A percentile compares a stretch with the other conserved stretches of the same genome.
Evolutionary conservation across 2,888 invertebrate genomes (phyloP).

Genomic region (Disparrhopalites patrizii): DNA sequence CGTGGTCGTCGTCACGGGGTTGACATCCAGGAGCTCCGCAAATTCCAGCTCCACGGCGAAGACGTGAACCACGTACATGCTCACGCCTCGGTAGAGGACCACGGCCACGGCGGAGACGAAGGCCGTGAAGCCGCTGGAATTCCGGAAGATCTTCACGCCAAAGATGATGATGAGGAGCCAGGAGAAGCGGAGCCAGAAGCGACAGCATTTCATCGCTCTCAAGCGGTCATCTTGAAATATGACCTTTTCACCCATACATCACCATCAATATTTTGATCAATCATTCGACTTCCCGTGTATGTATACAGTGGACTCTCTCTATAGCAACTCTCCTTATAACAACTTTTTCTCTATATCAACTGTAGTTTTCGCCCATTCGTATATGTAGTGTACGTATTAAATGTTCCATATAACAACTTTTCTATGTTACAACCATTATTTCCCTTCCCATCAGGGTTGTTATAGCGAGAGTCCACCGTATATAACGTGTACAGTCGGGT

Average conservation of each 20-base stretch:
- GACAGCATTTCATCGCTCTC: constrained; percentile 14
- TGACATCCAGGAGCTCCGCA: constrained; percentile 17
- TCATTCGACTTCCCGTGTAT: no score
- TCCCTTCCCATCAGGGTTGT: no score
- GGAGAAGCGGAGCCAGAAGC: constrained; percentile 18
- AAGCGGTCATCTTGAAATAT: constrained; percentile 25
- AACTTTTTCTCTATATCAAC: no score
- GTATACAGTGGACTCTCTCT: no score
- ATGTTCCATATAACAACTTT: no score
- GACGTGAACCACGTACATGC: constrained; percentile 14
- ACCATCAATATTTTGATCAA: no score
- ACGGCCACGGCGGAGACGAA: constrained; percentile 18
- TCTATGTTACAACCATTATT: no score
- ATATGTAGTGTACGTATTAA: no score
- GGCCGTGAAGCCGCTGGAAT: constrained; percentile 8
- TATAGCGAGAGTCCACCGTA: no score
- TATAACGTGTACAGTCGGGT: no score
- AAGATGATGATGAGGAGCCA: constrained; percentile 25
- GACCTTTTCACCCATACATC: not conserved
- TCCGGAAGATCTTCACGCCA: constrained; percentile 17
- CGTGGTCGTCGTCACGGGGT: not conserved
- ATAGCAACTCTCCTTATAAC: no score
- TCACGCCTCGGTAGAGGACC: constrained; percentile 19
- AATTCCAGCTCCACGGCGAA: constrained; percentile 22
- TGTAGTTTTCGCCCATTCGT: no score